A percentile compares a stretch with the other conserved stretches of the same genome.
Conservation (phyloP, 2,113 vertebrate genomes). For the Trogon surrucura region DNA sequence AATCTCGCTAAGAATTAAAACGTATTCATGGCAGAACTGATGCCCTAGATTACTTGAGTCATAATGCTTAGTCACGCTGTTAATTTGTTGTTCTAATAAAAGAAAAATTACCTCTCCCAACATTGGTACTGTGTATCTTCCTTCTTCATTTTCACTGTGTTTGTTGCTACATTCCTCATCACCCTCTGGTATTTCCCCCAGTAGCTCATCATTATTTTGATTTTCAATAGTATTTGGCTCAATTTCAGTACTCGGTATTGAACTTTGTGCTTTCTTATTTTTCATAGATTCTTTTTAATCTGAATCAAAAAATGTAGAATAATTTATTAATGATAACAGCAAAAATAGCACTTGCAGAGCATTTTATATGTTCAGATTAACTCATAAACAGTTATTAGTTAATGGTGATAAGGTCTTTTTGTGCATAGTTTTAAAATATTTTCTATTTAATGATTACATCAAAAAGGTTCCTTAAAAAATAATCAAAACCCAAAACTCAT, state of each 20-base stretch:
- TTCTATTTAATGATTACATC: not conserved
- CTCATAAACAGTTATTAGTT: not conserved
- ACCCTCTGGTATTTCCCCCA: slow-evolving; percentile 20
- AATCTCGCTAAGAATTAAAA: not conserved
- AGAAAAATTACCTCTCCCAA: slow-evolving; percentile 74
- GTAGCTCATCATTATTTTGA: not conserved
- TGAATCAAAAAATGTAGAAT: slow-evolving; percentile 15
- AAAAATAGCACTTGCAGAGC: not conserved
- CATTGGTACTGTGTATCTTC: slow-evolving; percentile 70
- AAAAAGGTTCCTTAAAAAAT: not conserved
- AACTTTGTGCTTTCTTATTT: slow-evolving; percentile 18
- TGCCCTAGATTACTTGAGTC: not conserved
- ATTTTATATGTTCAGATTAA: not conserved
- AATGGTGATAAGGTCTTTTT: not conserved
- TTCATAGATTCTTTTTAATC: slow-evolving; percentile 2
- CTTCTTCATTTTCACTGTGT: slow-evolving; percentile 13
- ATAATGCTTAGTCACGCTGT: not conserved
- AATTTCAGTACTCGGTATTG: no score
- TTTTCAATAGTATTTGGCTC: not conserved
- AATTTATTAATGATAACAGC: not conserved
- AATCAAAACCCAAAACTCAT: not conserved
- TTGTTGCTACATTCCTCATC: slow-evolving; percentile 26
- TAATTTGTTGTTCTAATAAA: not conserved
- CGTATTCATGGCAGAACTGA: not conserved
- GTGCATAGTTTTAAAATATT: not conserved